Evolutionary conservation across 2,113 vertebrate genomes (phyloP).

Genomic region (Alectura lathami): DNA sequence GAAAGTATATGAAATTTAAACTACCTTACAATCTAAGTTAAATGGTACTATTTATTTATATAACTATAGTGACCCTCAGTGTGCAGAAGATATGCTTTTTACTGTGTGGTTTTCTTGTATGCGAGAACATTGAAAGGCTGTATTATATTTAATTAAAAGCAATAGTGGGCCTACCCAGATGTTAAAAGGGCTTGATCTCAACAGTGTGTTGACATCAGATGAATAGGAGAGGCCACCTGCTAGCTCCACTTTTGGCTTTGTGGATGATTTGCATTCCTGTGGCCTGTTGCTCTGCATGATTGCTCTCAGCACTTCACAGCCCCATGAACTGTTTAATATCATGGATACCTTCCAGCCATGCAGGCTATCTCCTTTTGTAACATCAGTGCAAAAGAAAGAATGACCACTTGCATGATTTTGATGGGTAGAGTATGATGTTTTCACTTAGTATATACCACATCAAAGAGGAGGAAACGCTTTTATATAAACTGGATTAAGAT

Average conservation of each 20-base stretch:
- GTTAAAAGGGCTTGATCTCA: conserved; percentile 83
- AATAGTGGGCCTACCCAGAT: conserved; percentile 83
- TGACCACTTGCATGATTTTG: conserved; percentile 46
- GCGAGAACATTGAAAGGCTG: conserved; percentile 79
- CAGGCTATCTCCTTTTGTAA: conserved; percentile 79
- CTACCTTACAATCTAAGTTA: conserved; percentile 73
- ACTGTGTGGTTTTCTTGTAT: conserved; percentile 74
- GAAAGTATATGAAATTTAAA: conserved; percentile 78
- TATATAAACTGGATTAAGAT: conserved; percentile 61
- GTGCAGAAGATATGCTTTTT: conserved; percentile 79
- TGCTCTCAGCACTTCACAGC: conserved; percentile 88
- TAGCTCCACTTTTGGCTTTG: conserved; percentile 86
- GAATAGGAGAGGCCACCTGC: conserved; percentile 93
- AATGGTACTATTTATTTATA: conserved; percentile 83
- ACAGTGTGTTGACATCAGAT: conserved; percentile 86
- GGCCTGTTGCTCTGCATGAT: conserved; percentile 91
- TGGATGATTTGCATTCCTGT: conserved; percentile 94
- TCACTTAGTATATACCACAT: conserved; percentile 70
- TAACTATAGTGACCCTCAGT: conserved; percentile 78
- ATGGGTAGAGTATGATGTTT: conserved; percentile 69
- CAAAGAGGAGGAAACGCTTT: conserved; percentile 71
- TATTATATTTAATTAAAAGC: conserved; percentile 92
- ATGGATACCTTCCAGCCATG: conserved; percentile 83
- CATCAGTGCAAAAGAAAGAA: conserved; percentile 65
- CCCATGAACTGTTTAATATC: conserved; percentile 88